Base-by-base conservation (phyloP, 2,888 invertebrate species). In the Luperina testacea region DNA sequence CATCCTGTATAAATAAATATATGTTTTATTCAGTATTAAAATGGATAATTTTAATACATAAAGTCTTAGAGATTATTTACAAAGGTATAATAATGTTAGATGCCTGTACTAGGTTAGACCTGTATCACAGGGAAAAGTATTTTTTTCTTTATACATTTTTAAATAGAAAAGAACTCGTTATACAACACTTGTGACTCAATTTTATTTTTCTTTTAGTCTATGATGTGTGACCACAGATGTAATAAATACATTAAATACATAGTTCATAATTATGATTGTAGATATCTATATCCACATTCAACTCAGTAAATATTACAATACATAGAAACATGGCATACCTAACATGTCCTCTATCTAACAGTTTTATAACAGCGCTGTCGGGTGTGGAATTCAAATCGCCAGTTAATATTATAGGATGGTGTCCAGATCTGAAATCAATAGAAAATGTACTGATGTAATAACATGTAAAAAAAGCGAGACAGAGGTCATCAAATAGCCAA, bases 351-450 rank as follows among this genome's bases (percentile, higher is more conserved):
- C 95, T 95, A 0, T 97, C 97, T 72, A 99, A 94, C 69, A 99
- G 97, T 77, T 97, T 94, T 90, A 98, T 98, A 1, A 99, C 97
- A 4, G 97, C 97, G 64, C 98, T 98, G 67, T 97, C 94, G 0
- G 99, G 99, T 78, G 97, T 96, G 4, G 98, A 97, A 95, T 99
- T 99, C 83, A 99, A 98, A 94, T 99, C 99, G 0, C 99, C 99
- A 8, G 99, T 98, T 81, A 99, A 88, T 81, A 99, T 98, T 9
- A 99, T 97, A 0, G 99, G 99, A 63, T 98, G 93, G 91, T 98
- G 98, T 8, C 94, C 93, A 0, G 95, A 92, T 53, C 94, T 95
- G 86, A 84, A 94, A 94, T 81, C 61, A 86, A 72, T 24, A 13
- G 7, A 67, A 63, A 72, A 79, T 53, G 20, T n/a, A 59, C 48